Evolutionary conservation across 35 echinoderm and acorn worm genomes (phyloP), one percentile per base, ranked within the genome.

Genomic region (Amphiura filiformis): DNA sequence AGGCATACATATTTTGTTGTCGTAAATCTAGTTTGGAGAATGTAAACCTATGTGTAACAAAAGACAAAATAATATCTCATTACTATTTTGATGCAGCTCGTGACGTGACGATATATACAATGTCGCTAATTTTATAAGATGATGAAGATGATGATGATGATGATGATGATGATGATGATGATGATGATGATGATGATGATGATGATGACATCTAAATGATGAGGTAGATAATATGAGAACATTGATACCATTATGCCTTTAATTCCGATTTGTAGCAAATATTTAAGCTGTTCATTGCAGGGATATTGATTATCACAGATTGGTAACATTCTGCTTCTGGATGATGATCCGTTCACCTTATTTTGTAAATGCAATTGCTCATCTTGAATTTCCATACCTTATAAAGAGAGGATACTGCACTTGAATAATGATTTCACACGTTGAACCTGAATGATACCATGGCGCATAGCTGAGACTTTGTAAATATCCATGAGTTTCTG

Each of bases 351-450:
- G 31, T 4, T 22, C 31, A 34, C 18, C 35, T 32, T 34, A 22
- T 7, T 28, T 15, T 26, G 14, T 18, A 78, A 78, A 13, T 32
- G 35, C 31, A 78, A 13, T 13, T 31, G 35, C 18, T 26, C 18
- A 14, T 28, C 31, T 78, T n/a, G 18, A 52, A 57, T 31, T 47
- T 4, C 17, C 41, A 47, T 82, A 92, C 84, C 90, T 92, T 77
- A 92, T 31, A 39, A 39, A 44, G 15, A 89, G 47, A 0, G 35
- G 39, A 56, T 47, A 30, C 15, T 61, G 84, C 0, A 84, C 88
- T 36, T 57, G 79, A 23, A 94, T 91, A 33, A 82, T 5, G 36
- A 90, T 65, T 1, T 75, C 79, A 64, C 92, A 93, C 9, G 82
- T 70, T 56, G 92, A 89, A 14, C 57, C 85, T 23, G 79, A n/a